Evolutionary conservation across 1,140 invertebrate species (phyloP).

Genomic region (Plectus sambesii): DNA sequence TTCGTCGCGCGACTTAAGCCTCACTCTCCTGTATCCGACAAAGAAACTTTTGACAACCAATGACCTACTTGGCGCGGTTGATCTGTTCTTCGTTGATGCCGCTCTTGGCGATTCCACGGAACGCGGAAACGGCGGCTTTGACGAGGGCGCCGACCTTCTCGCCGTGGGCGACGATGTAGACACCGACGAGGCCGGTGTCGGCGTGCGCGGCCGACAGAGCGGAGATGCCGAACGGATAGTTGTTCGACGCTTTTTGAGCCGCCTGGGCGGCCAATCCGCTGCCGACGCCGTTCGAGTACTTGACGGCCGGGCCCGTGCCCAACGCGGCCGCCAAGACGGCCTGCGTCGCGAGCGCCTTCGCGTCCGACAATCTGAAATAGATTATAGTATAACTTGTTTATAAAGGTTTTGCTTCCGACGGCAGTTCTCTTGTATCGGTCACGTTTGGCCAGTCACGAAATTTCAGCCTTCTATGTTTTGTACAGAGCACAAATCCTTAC

Average conservation of each 20-base stretch:
- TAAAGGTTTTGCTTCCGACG: too few relatives aligned
- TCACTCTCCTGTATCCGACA: too few relatives aligned
- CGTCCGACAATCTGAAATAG: conserved; percentile 29
- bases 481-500: too few relatives aligned
- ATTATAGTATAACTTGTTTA: too few relatives aligned
- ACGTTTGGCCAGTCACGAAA: too few relatives aligned
- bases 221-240: conserved; percentile 22
- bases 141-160: neutral
- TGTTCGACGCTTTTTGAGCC: conserved; percentile 30
- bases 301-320: conserved; percentile 20
- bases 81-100: conserved; percentile 22
- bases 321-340: conserved; percentile 31
- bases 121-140: conserved; percentile 6
- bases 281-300: conserved; percentile 20
- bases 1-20: conserved; percentile 15
- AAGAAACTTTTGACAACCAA: too few relatives aligned
- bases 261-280: conserved; percentile 22
- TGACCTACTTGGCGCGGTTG: conserved; percentile 21
- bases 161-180: conserved; percentile 36
- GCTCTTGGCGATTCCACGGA: conserved; percentile 18
- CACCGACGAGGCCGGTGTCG: conserved; percentile 34
- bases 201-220: conserved; percentile 31
- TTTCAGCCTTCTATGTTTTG: too few relatives aligned
- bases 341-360: conserved; percentile 36
- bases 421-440: too few relatives aligned